These are phyloP conservation scores for Pogonocherus hispidulus DNA, from an alignment of 2,888 invertebrate genomes.

Conservation along the genomic window DNA sequence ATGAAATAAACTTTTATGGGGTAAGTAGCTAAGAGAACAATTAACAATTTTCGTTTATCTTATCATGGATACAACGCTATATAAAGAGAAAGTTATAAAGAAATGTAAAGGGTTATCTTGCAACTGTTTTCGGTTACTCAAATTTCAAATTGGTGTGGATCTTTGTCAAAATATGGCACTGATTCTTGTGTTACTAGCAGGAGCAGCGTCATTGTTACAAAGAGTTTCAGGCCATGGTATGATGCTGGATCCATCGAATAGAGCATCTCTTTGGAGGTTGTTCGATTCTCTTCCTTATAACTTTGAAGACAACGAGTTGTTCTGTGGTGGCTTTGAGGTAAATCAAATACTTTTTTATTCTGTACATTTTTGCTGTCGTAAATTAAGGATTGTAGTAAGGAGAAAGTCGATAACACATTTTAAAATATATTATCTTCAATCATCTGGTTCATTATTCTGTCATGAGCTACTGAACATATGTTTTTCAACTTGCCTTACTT, in stretches of 20 bases:
- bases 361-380: not conserved
- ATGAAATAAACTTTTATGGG: not conserved
- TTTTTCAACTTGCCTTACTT: no score
- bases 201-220: not conserved
- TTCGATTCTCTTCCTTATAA: conserved; percentile 67
- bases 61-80: not conserved
- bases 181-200: not conserved
- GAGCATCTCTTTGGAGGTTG: conserved; percentile 70
- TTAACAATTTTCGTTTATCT: not conserved
- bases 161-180: conserved; percentile 5
- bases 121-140: not conserved
- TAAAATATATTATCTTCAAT: no score
- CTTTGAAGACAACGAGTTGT: conserved; percentile 70
- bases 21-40: not conserved
- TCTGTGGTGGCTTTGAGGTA: conserved; percentile 70
- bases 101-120: not conserved
- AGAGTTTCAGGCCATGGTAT: conserved; percentile 68
- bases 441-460: no score
- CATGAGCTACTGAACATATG: no score
- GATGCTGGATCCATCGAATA: conserved; percentile 69
- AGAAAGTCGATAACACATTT: no score
- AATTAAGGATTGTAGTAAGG: no score
- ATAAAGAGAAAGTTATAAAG: conserved; percentile 7
- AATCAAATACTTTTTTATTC: conserved; percentile 39
- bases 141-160: not conserved